These are phyloP conservation scores for Lasioglossum figueresi DNA, from an alignment of 2,888 invertebrate genomes.

Conservation along the genomic window DNA sequence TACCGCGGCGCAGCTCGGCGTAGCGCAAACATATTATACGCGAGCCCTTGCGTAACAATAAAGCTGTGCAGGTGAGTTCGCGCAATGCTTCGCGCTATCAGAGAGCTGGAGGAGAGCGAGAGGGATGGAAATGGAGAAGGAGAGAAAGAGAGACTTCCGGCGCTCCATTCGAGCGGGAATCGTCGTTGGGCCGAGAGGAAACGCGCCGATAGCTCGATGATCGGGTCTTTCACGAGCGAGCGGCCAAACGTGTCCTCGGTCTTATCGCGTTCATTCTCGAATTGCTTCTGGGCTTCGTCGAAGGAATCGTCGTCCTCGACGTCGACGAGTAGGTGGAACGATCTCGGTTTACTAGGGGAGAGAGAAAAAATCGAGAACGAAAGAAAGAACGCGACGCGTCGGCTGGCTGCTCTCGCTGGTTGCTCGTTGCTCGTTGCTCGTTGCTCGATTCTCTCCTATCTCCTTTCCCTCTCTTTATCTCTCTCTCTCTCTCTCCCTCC, in stretches of 20 bases:
- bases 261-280: constrained; percentile 56
- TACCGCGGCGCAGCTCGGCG: background rate
- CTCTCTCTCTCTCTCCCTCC: background rate
- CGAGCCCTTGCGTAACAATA: background rate
- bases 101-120: background rate
- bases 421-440: background rate
- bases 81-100: background rate
- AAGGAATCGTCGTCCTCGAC: background rate
- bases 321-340: constrained; percentile 16
- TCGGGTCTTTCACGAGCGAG: constrained; percentile 27
- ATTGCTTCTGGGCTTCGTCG: constrained; percentile 33
- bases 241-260: constrained; percentile 25
- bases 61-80: background rate
- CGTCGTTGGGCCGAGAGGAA: constrained; percentile 12
- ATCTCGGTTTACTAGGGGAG: constrained; percentile 8
- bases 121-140: background rate
- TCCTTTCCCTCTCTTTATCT: too few relatives aligned
- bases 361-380: background rate
- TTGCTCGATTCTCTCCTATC: background rate
- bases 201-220: constrained; percentile 6
- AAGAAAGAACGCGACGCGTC: constrained; percentile 18
- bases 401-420: constrained; percentile 7
- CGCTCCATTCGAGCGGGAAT: constrained; percentile 19
- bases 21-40: background rate
- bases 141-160: background rate